Evolutionary conservation across 2,888 invertebrate genomes (phyloP).

Genomic region (Horisme vitalbata): DNA sequence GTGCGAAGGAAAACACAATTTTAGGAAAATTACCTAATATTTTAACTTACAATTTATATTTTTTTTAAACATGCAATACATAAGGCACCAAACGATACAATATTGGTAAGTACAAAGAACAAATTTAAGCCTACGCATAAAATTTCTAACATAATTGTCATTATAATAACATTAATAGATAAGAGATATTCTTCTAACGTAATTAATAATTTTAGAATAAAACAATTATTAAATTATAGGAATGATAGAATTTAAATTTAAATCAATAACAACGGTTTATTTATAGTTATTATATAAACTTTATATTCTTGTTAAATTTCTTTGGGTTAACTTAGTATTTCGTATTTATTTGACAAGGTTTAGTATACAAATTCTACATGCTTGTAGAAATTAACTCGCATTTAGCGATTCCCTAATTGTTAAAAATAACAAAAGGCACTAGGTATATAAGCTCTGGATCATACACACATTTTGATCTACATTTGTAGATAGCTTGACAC

Average conservation of each 20-base stretch:
- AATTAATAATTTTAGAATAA: constrained; percentile 34
- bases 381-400: not conserved
- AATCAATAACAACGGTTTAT: constrained; percentile 17
- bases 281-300: constrained; percentile 9
- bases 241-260: constrained; percentile 52
- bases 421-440: constrained; percentile 29
- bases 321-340: constrained; percentile 32
- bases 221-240: constrained; percentile 56
- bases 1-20: no score
- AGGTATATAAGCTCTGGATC: constrained; percentile 33
- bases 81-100: not conserved
- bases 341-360: not conserved
- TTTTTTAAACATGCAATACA: no score
- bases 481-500: no score
- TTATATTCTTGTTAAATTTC: constrained; percentile 28
- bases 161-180: constrained; percentile 15
- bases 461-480: constrained; percentile 11
- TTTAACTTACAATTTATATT: no score
- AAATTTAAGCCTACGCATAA: no score
- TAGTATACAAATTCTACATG: not conserved
- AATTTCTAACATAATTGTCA: constrained; percentile 26
- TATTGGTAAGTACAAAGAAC: constrained; percentile 15
- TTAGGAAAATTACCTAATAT: no score
- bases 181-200: constrained; percentile 26
- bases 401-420: not conserved